A percentile compares a stretch with the other conserved stretches of the same genome.
Evolutionary conservation across 2,888 invertebrate species (phyloP).

Genomic region (Invenusta paracnida): DNA sequence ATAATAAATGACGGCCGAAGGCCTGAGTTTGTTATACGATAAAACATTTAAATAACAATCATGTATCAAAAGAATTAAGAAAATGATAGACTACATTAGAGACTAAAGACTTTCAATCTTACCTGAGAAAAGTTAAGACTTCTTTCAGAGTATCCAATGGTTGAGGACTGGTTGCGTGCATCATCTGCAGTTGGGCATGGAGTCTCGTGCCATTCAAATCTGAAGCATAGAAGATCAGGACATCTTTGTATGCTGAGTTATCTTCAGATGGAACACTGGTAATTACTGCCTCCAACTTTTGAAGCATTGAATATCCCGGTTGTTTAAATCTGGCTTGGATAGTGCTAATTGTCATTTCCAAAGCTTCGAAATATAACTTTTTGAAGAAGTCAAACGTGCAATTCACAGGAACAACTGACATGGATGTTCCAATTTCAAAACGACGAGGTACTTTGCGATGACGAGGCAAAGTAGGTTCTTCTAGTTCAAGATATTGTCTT

Average conservation of each 20-base stretch:
- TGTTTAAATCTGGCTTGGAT: not conserved
- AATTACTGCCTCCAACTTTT: not conserved
- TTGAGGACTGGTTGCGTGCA: not conserved
- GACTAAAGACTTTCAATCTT: too few species aligned
- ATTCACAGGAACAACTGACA: not conserved
- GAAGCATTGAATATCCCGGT: not conserved
- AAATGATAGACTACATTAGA: too few species aligned
- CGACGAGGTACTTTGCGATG: not conserved
- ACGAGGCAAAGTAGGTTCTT: not conserved
- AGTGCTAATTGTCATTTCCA: not conserved
- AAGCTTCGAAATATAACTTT: not conserved
- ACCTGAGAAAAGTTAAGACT: too few species aligned
- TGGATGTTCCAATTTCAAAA: not conserved
- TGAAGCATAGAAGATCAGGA: not conserved
- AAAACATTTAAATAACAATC: not conserved
- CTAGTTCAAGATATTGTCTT: not conserved
- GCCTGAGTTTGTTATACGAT: not conserved
- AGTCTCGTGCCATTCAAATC: not conserved
- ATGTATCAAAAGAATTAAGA: not conserved
- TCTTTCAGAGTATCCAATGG: not conserved
- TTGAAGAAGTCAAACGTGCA: not conserved
- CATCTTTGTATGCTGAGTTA: not conserved
- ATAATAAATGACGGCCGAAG: not conserved
- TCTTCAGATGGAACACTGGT: not conserved
- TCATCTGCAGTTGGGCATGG: not conserved